A percentile compares a stretch with the other conserved stretches of the same genome.
Evolutionary conservation across 2,888 invertebrate genomes (phyloP).

Genomic region (Norana najaformis): DNA sequence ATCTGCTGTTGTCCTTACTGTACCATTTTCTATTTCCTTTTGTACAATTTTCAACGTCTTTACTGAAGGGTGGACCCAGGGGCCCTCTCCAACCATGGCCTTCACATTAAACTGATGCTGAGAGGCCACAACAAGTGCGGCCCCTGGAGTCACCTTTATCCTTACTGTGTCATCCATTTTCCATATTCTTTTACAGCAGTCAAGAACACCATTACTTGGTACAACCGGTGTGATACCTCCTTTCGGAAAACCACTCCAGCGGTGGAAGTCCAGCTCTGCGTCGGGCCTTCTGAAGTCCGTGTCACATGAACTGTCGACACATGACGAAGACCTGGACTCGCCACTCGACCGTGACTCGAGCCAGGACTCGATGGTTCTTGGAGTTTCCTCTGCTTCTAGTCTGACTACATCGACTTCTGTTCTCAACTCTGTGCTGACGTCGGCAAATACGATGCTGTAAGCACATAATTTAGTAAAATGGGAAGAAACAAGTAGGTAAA

Average conservation of each 20-base stretch:
- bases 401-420: not conserved
- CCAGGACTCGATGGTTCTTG: slow-evolving; percentile 5
- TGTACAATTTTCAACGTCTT: too few species aligned
- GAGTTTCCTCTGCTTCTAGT: not conserved
- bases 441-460: slow-evolving; percentile 6
- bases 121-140: not conserved
- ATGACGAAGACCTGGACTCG: slow-evolving; percentile 15
- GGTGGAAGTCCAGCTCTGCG: not conserved
- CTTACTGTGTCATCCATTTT: not conserved
- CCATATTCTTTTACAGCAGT: not conserved
- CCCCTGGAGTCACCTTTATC: not conserved
- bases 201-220: not conserved
- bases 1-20: too few species aligned
- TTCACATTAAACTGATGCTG: not conserved
- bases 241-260: not conserved
- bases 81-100: not conserved
- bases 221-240: not conserved
- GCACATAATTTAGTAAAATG: not conserved
- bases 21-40: too few species aligned
- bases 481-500: not conserved
- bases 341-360: slow-evolving; percentile 18
- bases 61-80: too few species aligned
- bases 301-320: not conserved
- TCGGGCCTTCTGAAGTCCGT: not conserved
- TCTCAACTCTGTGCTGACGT: not conserved